Evolutionary conservation across 1,140 invertebrate genomes (phyloP), one percentile per base, ranked within the genome.

Genomic region (Bombus affinis): DNA sequence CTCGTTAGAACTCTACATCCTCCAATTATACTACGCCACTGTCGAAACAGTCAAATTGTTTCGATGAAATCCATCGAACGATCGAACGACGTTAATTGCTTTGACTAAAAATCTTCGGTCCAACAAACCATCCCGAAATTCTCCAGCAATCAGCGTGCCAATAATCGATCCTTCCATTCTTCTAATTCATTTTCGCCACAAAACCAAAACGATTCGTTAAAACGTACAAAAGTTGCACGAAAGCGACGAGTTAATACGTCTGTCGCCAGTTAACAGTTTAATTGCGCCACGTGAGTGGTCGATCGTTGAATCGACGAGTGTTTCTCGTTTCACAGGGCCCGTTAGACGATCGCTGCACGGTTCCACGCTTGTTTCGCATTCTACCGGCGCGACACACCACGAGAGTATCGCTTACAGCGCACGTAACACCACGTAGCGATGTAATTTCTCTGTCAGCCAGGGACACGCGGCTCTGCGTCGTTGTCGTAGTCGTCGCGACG

Each of bases 401-500:
- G 28, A 39, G 65, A 66, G 84, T 89, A 89, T 89, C 88, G 84
- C 74, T 89, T 89, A 87, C 84, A 75, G 59, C 47, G 62, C 85
- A 81, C 77, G 88, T 88, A 88, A 89, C 88, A 89, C 83, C 75
- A 83, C 68, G 88, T 82, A 76, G 42, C 88, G 65, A 83, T 73
- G 88, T 89, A 89, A 89, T 89, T 89, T 89, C 88, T 77, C 84
- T 89, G 84, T 76, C 62, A 66, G 53, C 66, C 53, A 53, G 68
- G 39, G 59, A 13, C 28, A 74, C 73, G 82, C 78, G 32, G 42
- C 62, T 68, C 32, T 12, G 28, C 42, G 76, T 78, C 32, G 44
- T 28, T 47, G 47, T 25, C 47, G 53, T 28, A 2, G 39, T 15
- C 76, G 53, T 42, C 62, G 35, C 83, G 22, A 44, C 75, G 57